Evolutionary conservation across 2,888 invertebrate genomes (phyloP).

Genomic region (Sisyra terminalis): DNA sequence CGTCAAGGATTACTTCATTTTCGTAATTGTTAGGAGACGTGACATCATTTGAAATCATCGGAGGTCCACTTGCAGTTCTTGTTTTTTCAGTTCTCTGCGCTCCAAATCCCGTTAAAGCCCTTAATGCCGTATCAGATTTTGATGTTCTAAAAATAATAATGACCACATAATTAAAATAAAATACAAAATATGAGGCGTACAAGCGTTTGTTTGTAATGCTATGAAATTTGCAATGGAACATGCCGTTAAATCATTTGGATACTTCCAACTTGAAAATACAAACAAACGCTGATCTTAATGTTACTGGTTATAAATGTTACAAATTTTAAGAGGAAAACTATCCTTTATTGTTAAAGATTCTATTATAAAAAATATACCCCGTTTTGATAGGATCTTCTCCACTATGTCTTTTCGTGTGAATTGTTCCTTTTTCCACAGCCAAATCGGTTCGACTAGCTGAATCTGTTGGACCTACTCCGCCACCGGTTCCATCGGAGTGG

Average conservation of each 20-base stretch:
- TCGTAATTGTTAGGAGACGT: conserved; percentile 27
- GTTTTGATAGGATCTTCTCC: conserved; percentile 75
- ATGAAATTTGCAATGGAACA: no score
- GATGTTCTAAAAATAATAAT: conserved; percentile 29
- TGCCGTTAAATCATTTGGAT: no score
- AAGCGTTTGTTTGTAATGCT: no score
- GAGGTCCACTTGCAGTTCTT: conserved; percentile 41
- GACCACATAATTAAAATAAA: conserved; percentile 1
- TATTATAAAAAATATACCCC: conserved; percentile 14
- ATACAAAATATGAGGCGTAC: not conserved
- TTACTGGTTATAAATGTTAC: no score
- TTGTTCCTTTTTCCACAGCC: conserved; percentile 82
- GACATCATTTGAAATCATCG: conserved; percentile 31
- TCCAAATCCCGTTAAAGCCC: conserved; percentile 36
- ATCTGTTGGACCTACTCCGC: conserved; percentile 30
- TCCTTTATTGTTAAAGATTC: conserved; percentile 4
- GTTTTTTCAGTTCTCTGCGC: conserved; percentile 43
- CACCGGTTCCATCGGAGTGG: conserved; percentile 46
- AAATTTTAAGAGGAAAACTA: not conserved
- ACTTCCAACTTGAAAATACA: no score
- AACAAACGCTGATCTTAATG: no score
- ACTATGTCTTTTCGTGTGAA: conserved; percentile 89
- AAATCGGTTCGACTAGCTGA: conserved; percentile 34
- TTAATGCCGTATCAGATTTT: conserved; percentile 46
- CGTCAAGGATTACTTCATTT: conserved; percentile 20